phyloP scores from a whole-genome alignment of 1,140 invertebrate genomes.

The Phenacoccus solenopsis region DNA sequence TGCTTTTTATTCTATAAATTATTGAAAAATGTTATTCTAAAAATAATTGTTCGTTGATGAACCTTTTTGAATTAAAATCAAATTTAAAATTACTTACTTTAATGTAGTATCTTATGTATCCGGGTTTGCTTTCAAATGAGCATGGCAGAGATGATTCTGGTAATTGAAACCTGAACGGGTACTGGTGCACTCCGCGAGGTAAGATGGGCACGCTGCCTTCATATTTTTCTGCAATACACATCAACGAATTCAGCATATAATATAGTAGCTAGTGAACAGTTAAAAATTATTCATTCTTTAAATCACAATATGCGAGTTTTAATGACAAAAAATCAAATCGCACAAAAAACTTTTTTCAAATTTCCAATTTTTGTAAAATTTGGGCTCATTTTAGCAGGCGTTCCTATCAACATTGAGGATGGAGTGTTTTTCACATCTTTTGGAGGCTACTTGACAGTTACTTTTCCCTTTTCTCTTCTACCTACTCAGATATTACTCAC shows the following conservation, averaged over 20 bases:
- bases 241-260: too few species aligned
- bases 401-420: too few species aligned
- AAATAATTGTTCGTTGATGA: too few species aligned
- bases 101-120: conserved; percentile 65
- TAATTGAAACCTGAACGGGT: conserved; percentile 62
- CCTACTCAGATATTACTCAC: too few species aligned
- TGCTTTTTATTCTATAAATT: too few species aligned
- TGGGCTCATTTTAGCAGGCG: background rate
- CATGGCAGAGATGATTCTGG: conserved; percentile 65
- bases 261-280: background rate
- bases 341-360: background rate
- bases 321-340: too few species aligned
- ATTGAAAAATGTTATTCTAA: too few species aligned
- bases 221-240: conserved; percentile 40
- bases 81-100: conserved; percentile 37
- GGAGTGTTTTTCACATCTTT: too few species aligned
- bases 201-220: conserved; percentile 59
- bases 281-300: too few species aligned
- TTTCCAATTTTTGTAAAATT: background rate
- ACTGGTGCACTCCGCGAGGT: conserved; percentile 58
- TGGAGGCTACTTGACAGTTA: too few species aligned
- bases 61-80: background rate
- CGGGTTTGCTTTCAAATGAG: conserved; percentile 66
- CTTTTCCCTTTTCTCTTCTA: too few species aligned
- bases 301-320: too few species aligned